Percentiles rank a stretch among this genome's conserved stretches.
These are phyloP conservation scores for Zaprionus obscuricornis DNA, from an alignment of 2,888 invertebrate species.

Conservation along the genomic window DNA sequence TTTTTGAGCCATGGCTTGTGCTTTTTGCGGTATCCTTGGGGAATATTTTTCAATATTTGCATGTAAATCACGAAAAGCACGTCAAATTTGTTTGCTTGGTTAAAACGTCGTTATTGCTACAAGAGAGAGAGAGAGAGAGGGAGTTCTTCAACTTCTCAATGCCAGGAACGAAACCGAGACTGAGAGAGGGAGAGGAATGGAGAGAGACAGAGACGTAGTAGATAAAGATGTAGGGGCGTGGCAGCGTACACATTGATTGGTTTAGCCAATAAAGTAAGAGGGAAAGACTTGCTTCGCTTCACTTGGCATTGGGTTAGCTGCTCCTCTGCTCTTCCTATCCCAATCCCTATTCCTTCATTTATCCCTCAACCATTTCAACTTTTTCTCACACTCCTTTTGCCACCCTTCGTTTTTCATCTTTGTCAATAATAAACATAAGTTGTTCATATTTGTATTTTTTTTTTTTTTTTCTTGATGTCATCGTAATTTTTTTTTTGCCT, in stretches of 20 bases:
- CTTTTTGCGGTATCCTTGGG: constrained; percentile 75
- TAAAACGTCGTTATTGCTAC: constrained; percentile 75
- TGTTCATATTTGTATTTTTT: constrained; percentile 61
- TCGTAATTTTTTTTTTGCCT: constrained; percentile 46
- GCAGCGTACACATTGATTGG: constrained; percentile 71
- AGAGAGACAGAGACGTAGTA: no score
- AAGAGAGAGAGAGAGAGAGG: constrained; percentile 16
- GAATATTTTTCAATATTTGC: constrained; percentile 81
- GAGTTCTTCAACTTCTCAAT: constrained; percentile 9
- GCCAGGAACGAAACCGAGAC: no score
- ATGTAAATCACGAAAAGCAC: constrained; percentile 81
- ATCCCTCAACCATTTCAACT: no score
- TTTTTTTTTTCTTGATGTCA: no score
- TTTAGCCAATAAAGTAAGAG: constrained; percentile 70
- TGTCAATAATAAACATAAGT: constrained; percentile 77
- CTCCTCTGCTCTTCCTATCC: no score
- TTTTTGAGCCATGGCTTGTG: constrained; percentile 49
- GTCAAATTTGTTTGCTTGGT: constrained; percentile 80
- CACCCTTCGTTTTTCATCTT: constrained; percentile 27
- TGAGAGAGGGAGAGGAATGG: constrained; percentile 1
- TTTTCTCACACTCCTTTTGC: no score
- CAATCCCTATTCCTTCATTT: no score
- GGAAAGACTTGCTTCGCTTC: neutral
- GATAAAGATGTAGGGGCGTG: no score
- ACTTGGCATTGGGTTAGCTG: no score